Evolutionary conservation across 2,113 vertebrate genomes (phyloP).

Genomic region (Balaeniceps rex): DNA sequence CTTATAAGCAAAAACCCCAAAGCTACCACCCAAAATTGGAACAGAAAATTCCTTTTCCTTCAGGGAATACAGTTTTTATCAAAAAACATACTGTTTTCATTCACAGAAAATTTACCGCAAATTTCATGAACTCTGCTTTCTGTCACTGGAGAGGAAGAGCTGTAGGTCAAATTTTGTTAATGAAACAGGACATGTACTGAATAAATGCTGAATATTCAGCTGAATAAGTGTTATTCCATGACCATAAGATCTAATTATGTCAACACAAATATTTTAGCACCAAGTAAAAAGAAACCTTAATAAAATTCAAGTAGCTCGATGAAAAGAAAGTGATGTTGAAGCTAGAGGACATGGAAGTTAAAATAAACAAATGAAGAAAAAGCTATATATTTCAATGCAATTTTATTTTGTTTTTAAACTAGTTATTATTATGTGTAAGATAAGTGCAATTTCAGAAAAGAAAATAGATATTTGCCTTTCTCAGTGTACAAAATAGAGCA

Average conservation of each 20-base stretch:
- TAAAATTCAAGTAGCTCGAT: not conserved
- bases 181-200: not conserved
- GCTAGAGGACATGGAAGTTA: not conserved
- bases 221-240: not conserved
- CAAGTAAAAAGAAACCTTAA: slow-evolving; percentile 26
- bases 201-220: slow-evolving; percentile 27
- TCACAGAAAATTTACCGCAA: not conserved
- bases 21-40: not conserved
- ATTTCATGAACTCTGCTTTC: not conserved
- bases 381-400: not conserved
- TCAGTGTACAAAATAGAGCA: not conserved
- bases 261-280: slow-evolving; percentile 38
- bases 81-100: not conserved
- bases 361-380: not conserved
- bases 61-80: not conserved
- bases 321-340: not conserved
- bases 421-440: not conserved
- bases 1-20: not conserved
- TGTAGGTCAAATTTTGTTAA: not conserved
- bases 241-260: slow-evolving; percentile 8
- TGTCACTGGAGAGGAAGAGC: not conserved
- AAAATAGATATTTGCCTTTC: not conserved
- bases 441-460: not conserved
- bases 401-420: not conserved
- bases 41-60: not conserved